A percentile compares a stretch with the other conserved stretches of the same genome.
Evolutionary conservation across 2,113 vertebrate genomes (phyloP).

Genomic region (Paracanthobrama guichenoti): DNA sequence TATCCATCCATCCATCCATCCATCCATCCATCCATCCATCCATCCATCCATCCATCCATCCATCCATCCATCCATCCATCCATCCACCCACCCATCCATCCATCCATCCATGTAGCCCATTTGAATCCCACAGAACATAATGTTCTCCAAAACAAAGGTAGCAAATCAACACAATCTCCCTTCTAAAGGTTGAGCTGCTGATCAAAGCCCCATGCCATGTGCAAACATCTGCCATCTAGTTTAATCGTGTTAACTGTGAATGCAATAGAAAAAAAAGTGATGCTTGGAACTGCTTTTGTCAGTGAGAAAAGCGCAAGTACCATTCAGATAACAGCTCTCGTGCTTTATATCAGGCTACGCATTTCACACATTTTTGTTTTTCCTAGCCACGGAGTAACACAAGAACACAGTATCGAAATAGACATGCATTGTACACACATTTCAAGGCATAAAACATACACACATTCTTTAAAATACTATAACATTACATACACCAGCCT

Average conservation of each 20-base stretch:
- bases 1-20: too few relatives aligned
- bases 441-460: neutral
- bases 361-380: neutral
- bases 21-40: too few relatives aligned
- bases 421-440: neutral
- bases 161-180: neutral
- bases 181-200: neutral
- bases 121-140: neutral
- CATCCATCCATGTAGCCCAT: neutral
- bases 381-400: neutral
- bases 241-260: neutral
- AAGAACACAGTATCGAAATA: neutral
- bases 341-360: neutral
- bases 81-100: too few relatives aligned
- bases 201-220: neutral
- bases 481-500: neutral
- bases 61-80: too few relatives aligned
- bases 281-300: neutral
- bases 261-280: neutral
- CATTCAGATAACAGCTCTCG: too few relatives aligned
- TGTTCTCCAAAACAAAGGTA: neutral
- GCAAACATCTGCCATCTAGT: neutral
- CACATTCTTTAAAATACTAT: neutral
- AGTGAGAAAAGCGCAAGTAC: neutral
- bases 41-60: too few relatives aligned